Evolutionary conservation across 1,140 invertebrate genomes (phyloP), one percentile per base, ranked within the genome.

Genomic region (Trissolcus basalis): DNA sequence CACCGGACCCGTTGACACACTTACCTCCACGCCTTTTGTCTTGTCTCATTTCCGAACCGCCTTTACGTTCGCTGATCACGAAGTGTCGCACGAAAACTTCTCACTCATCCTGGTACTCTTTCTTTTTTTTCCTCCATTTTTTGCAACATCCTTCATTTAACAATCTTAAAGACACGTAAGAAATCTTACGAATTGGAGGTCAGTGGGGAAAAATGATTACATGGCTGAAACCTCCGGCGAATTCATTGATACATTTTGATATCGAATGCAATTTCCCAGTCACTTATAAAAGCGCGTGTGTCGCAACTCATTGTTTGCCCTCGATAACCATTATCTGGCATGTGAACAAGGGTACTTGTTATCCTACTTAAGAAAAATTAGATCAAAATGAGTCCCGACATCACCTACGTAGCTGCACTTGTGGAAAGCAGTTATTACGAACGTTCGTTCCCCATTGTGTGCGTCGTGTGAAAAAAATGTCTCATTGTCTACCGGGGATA

Each of bases 361-460:
- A 55, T 35, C 36, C 58, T 49, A 13, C 36, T 58, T 51, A 44
- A 58, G 27, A 72, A 71, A 71, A 71, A 59, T 72, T 45, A 47
- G 59, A 56, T 51, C 58, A 53, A 59, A 47, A 59, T 60, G 48
- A 64, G 48, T n/a, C 27, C 16, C 10, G 50, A 15, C 53, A 65
- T 64, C 54, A 59, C 60, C 60, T 47, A 72, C 60, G 60, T 44
- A 72, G 49, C 60, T 59, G 53, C 68, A 64, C 59, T 59, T 71
- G 59, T 41, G 59, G 35, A 71, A 58, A 64, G 56, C 54, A 54
- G 69, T 72, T 72, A 72, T 64, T 72, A 64, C 45, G 59, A 49
- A 19, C 48, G 19, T 43, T 64, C 54, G 43, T 54, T 64, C 19
- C 6, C 59, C 33, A 71, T 71, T 71, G 59, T 27, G 19, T 63